These are phyloP conservation scores for Drosophila macrospina DNA, from an alignment of 2,888 invertebrate genomes.

Conservation along the genomic window DNA sequence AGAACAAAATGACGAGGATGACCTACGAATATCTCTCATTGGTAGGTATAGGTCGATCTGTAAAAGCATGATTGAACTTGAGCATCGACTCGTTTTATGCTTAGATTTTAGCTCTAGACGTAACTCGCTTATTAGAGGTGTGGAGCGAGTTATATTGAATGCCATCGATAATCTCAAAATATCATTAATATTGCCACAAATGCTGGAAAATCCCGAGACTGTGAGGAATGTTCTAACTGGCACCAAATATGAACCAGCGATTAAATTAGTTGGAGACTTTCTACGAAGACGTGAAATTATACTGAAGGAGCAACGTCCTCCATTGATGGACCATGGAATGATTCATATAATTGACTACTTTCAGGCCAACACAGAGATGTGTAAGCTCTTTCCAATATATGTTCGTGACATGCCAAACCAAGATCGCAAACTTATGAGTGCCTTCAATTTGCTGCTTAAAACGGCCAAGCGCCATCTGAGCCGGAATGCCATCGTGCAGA, in stretches of 20 bases:
- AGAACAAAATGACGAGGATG: constrained; percentile 7
- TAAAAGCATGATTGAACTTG: not conserved
- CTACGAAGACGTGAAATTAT: constrained; percentile 46
- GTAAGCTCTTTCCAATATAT: constrained; percentile 33
- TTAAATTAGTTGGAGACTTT: constrained; percentile 51
- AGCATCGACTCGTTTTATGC: not conserved
- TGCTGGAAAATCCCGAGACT: constrained; percentile 33
- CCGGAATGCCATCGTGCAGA: constrained; percentile 38
- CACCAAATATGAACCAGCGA: constrained; percentile 37
- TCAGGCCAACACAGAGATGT: constrained; percentile 46
- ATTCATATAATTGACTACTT: constrained; percentile 65
- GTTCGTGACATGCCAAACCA: constrained; percentile 18
- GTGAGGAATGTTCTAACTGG: constrained; percentile 27
- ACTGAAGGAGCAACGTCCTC: constrained; percentile 39
- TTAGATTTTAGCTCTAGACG: constrained; percentile 57
- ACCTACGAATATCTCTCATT: constrained; percentile 6
- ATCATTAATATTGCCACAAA: constrained; percentile 60
- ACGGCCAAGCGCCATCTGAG: constrained; percentile 46
- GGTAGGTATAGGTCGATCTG: constrained; percentile 12
- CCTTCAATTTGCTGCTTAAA: constrained; percentile 47
- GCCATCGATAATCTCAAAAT: constrained; percentile 58
- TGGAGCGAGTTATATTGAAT: constrained; percentile 38
- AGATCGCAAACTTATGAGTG: constrained; percentile 44
- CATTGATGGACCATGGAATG: constrained; percentile 57
- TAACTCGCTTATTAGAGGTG: constrained; percentile 37